phyloP scores from a whole-genome alignment of 2,113 vertebrate genomes.

The Puma concolor region DNA sequence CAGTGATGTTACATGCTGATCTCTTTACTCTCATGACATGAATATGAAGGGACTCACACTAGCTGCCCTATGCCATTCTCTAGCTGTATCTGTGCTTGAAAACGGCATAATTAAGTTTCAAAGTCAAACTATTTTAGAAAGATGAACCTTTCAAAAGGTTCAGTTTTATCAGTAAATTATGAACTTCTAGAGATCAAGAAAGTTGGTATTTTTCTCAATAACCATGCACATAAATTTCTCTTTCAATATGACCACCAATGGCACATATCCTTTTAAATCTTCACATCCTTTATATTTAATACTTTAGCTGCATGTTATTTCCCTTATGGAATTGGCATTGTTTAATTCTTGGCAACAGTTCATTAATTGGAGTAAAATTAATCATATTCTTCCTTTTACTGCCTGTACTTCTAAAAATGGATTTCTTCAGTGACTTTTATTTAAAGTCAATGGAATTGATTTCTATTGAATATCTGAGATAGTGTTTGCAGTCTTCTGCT shows the following conservation, averaged over 20 bases:
- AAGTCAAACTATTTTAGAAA: background rate
- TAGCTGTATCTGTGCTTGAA: background rate
- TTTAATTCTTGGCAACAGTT: conserved; percentile 34
- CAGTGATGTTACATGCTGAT: background rate
- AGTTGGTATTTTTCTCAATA: background rate
- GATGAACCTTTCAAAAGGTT: background rate
- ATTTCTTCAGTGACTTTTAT: conserved; percentile 14
- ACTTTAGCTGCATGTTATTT: background rate
- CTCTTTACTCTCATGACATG: background rate
- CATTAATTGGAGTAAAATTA: conserved; percentile 42
- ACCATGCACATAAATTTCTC: background rate
- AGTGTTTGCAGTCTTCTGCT: background rate
- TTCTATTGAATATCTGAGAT: conserved; percentile 4
- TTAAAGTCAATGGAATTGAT: conserved; percentile 21
- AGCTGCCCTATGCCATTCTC: background rate
- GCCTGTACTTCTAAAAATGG: background rate
- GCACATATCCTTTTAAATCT: background rate
- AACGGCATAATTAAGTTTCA: background rate
- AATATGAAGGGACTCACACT: background rate
- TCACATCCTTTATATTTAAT: background rate
- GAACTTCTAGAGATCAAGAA: background rate
- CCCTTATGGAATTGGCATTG: background rate
- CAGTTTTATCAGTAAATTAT: conserved; percentile 19
- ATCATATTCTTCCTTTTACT: conserved; percentile 13
- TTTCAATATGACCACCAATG: background rate